Base-by-base conservation (phyloP, 53 echinoderm and acorn worm genomes). In the Apostichopus leukothele region DNA sequence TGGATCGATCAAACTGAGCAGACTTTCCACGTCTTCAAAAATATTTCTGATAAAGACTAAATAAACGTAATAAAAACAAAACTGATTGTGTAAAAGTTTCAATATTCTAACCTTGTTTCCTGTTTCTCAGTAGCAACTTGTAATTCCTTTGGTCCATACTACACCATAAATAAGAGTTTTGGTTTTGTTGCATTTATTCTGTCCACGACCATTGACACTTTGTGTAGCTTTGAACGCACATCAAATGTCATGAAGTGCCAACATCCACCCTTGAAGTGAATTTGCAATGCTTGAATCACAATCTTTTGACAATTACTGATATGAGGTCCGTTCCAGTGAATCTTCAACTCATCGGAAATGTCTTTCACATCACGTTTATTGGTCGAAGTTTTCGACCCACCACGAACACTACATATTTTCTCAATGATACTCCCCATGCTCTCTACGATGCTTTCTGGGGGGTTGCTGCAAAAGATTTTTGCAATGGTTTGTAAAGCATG, bases 201-300 rank as follows among this genome's bases (percentile, higher is more conserved):
- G 83, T 83, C 83, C 21, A 83, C 83, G 57, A 83, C 22, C 57
- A 60, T 55, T 7, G 60, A 83, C 61, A 83, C 83, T 55, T 20
- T 20, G 83, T 60, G 60, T 21, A 60, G 61, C 1, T 26, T 19
- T 9, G 63, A 59, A 55, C 59, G 61, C 54, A 83, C 59, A 59
- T 60, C 83, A 18, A 20, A 21, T 83, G 59, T 26, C 6, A 60
- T 11, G 57, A 83, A 83, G 57, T 83, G 83, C 83, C 83, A 83
- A 60, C 57, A 6, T 60, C 14, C 61, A n/a, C 83, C 83, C 21
- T 60, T 83, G 20, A 83, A 83, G 19, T 60, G 20, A 21, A 83
- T 59, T 55, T 83, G 18, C 5, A 83, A 22, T 60, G 83, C 83
- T 60, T 83, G 83, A 55, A 9, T 25, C 25, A 25, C 25, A 25